phyloP scores from a whole-genome alignment of 2,797 vertebrate genomes.

The Phaenicophaeus curvirostris region DNA sequence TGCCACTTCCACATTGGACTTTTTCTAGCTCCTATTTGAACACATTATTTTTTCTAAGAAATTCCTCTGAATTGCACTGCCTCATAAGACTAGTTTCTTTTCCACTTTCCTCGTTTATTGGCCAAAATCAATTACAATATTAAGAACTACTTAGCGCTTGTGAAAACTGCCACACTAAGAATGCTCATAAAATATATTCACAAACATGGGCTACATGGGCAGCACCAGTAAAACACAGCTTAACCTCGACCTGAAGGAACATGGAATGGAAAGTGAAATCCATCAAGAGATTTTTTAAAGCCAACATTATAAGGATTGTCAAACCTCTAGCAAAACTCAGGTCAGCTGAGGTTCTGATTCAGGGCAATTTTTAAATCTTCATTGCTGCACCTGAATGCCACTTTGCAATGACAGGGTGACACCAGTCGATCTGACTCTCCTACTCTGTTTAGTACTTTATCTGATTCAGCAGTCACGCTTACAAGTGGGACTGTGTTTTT shows the following conservation, averaged over 20 bases:
- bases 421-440: not conserved
- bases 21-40: not conserved
- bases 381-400: not conserved
- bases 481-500: not conserved
- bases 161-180: constrained; percentile 19
- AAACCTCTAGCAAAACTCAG: not conserved
- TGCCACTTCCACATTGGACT: not conserved
- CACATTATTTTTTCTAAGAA: not conserved
- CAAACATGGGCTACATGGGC: not conserved
- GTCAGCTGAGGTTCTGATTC: not conserved
- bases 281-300: not conserved
- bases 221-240: not conserved
- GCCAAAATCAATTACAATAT: not conserved
- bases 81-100: not conserved
- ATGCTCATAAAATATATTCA: constrained; percentile 31
- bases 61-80: not conserved
- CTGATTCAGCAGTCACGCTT: not conserved
- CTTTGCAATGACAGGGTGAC: not conserved
- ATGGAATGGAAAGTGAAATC: not conserved
- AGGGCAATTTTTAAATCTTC: not conserved
- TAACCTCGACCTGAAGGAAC: constrained; percentile 3
- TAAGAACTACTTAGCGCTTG: not conserved
- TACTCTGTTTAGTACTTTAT: not conserved
- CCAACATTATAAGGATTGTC: not conserved
- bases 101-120: not conserved